phyloP scores from a whole-genome alignment of 2,888 invertebrate genomes.

The Stegana nigrithorax region DNA sequence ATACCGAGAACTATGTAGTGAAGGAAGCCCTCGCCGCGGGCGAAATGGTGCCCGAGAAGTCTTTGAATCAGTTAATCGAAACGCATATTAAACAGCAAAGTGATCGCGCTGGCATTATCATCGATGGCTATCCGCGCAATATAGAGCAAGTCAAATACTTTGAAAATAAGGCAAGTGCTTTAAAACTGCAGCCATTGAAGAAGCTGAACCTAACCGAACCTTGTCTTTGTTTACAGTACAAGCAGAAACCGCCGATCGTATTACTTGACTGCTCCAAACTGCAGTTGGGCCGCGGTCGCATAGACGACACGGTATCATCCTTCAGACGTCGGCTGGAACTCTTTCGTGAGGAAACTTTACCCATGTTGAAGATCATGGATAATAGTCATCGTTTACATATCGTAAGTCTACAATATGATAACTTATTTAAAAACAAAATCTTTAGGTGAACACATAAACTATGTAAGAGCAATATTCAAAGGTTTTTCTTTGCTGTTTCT shows the following conservation, averaged over 20 bases:
- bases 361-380: slow-evolving; percentile 88
- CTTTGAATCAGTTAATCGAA: slow-evolving; percentile 82
- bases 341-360: slow-evolving; percentile 87
- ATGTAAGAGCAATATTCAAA: no score
- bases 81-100: slow-evolving; percentile 74
- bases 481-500: no score
- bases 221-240: slow-evolving; percentile 73
- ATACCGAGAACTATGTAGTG: slow-evolving; percentile 76
- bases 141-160: slow-evolving; percentile 88
- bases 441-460: no score
- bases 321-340: slow-evolving; percentile 85
- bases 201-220: background rate
- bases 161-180: slow-evolving; percentile 86
- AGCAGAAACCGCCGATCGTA: slow-evolving; percentile 81
- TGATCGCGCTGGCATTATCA: slow-evolving; percentile 82
- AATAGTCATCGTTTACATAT: slow-evolving; percentile 85
- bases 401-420: slow-evolving; percentile 76
- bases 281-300: slow-evolving; percentile 83
- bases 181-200: no score
- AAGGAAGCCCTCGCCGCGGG: slow-evolving; percentile 80
- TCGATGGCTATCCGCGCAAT: slow-evolving; percentile 96
- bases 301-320: slow-evolving; percentile 89
- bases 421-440: no score
- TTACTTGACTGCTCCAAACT: slow-evolving; percentile 92
- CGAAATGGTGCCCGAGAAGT: slow-evolving; percentile 83